Base-by-base conservation (phyloP, 2,113 vertebrate species). In the Peromyscus leucopus region DNA sequence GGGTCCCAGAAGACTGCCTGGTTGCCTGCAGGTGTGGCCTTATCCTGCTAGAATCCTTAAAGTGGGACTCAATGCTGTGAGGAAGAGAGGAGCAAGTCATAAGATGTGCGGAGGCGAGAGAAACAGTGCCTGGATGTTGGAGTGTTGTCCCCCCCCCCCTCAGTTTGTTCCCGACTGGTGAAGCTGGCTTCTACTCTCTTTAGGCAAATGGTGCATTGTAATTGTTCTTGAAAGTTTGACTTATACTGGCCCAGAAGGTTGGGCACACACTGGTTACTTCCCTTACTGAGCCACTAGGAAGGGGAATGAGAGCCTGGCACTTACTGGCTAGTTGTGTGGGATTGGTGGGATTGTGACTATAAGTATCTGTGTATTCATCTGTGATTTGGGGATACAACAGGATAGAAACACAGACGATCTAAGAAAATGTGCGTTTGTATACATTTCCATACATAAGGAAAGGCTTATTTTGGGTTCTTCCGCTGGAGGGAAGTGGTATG, bases 391-490 rank as follows among this genome's bases (percentile, higher is more conserved):
- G 16, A 82, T 26, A 86, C 11, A 89, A 79, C 24, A 93, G 76
- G 39, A 80, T 88, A 46, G 39, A 42, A 75, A 95, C 90, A 74
- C 15, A 72, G 93, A 39, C 46, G 16, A 72, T n/a, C 7, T 21
- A 75, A 78, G 83, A 42, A 92, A 96, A 91, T 82, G 51, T 51
- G 36, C n/a, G 69, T 91, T 93, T 76, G 71, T 92, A 82, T 92
- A 72, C n/a, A 72, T 97, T 96, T 92, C 28, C 46, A 89, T 89
- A 80, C 61, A 55, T 83, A 91, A 82, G 75, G 61, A 85, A 83
- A 48, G 76, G 19, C 69, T 82, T 94, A 89, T 86, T 94, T 96
- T 95, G 92, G 74, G 57, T 95, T 90, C 91, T 96, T 97, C 76
- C 71, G 89, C 31, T 75, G 21, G 95, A 48, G 59, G 93, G 91